phyloP scores from a whole-genome alignment of 2,113 vertebrate genomes.

The Psammodynastes pulverulentus region DNA sequence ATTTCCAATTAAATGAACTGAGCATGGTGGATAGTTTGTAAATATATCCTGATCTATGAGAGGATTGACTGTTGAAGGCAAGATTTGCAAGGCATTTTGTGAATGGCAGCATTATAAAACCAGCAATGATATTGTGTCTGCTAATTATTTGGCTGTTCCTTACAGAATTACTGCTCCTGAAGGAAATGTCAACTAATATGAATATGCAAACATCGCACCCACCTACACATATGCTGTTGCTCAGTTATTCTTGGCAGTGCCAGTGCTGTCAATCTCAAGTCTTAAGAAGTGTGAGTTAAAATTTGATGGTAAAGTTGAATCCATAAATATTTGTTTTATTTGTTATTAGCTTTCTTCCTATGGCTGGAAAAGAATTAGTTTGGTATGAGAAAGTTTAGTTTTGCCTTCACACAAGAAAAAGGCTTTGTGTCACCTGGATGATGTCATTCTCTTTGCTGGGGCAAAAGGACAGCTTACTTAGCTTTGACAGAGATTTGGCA shows the following conservation, averaged over 20 bases:
- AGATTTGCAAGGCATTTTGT: slow-evolving; percentile 47
- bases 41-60: background rate
- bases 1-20: background rate
- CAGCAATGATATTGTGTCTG: slow-evolving; percentile 47
- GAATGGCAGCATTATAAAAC: slow-evolving; percentile 62
- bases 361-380: background rate
- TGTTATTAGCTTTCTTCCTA: background rate
- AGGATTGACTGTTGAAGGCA: background rate
- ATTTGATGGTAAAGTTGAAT: slow-evolving; percentile 14
- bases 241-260: slow-evolving; percentile 66
- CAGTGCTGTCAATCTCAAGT: slow-evolving; percentile 27
- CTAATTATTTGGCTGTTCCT: slow-evolving; percentile 48
- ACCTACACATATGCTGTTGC: slow-evolving; percentile 69
- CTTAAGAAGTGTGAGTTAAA: slow-evolving; percentile 25
- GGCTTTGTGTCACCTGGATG: background rate
- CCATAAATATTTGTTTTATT: background rate
- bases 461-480: background rate
- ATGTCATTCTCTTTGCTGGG: background rate
- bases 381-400: background rate
- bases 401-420: background rate
- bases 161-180: slow-evolving; percentile 63
- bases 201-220: slow-evolving; percentile 70
- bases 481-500: background rate
- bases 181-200: slow-evolving; percentile 69
- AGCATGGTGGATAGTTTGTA: background rate